Evolutionary conservation across 64 coral and sea anemone species (phyloP).

Genomic region (Porites australiensis): DNA sequence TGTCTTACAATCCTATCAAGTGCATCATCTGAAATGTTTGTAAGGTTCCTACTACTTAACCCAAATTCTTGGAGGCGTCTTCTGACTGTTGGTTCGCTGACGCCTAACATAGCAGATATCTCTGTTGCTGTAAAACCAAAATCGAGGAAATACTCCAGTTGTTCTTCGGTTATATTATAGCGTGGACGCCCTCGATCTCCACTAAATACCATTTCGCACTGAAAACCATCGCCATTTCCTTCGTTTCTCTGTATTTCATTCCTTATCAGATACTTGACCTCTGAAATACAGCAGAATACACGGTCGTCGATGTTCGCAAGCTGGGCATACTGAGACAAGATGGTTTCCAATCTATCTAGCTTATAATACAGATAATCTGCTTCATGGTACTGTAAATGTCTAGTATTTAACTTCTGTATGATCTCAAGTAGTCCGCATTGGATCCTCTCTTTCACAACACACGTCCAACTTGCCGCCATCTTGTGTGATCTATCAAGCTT

Average conservation of each 20-base stretch:
- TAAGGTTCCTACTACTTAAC: neutral
- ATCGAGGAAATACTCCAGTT: constrained; percentile 28
- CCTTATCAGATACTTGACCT: constrained; percentile 18
- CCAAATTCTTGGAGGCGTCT: constrained; percentile 29
- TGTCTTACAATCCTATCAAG: constrained; percentile 21
- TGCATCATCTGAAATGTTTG: constrained; percentile 36
- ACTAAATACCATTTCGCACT: constrained; percentile 43
- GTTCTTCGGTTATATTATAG: constrained; percentile 40
- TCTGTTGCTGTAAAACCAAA: constrained; percentile 15
- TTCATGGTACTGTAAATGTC: constrained; percentile 16
- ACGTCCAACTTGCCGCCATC: too few species aligned
- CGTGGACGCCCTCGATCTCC: constrained; percentile 38
- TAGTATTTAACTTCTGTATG: neutral
- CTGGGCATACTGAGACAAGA: constrained; percentile 25
- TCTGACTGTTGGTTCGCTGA: constrained; percentile 27
- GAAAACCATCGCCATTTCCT: neutral
- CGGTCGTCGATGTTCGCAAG: neutral
- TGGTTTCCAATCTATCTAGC: constrained; percentile 34
- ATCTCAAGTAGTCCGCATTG: too few species aligned
- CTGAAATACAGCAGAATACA: constrained; percentile 40
- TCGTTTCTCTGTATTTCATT: neutral
- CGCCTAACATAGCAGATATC: constrained; percentile 16
- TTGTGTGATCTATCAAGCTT: too few species aligned
- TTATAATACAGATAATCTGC: constrained; percentile 35
- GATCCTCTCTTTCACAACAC: too few species aligned